Base-by-base conservation (phyloP, 2,888 invertebrate genomes). In the Xestia ashworthii region DNA sequence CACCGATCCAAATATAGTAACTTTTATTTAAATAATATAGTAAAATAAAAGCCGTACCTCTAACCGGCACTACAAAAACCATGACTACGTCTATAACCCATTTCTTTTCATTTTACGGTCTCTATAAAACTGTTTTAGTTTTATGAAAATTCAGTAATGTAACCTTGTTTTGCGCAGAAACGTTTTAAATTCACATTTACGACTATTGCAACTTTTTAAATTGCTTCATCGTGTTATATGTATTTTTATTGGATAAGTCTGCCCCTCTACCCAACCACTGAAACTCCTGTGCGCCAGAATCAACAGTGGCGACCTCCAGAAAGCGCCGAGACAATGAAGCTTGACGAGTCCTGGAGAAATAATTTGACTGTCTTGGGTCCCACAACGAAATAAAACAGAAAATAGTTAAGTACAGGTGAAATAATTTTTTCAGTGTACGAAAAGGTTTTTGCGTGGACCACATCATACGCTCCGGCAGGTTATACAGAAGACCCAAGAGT, bases 51-150 rank as follows among this genome's bases (percentile, higher is more conserved):
- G 32, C 19, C 82, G 6, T 80, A 88, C 88, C 79, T 86, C 12
- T 82, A 4, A 78, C 62, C 70, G 50, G 50, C 50, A 38, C 19
- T 41, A 78, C 38, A 78, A 81, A 83, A 83, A 58, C 14, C 87
- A 88, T 87, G 76, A 69, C 76, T 76, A 72, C 76, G 65, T 72
- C 58, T 84, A 68, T 76, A 68, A 80, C 50, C 38, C 58, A 76
- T 83, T 87, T 71, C 74, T 72, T 70, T 83, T 41, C 53, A 79
- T 88, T 88, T 90, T 87, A 86, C 50, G 60, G 62, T 69, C 12
- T 46, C 14, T 67, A n/a, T 76, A 81, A 72, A 81, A 65, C 69
- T 73, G 9, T 32, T 60, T 11, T 1, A n/a, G 0, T 14, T 58
- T 67, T 75, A 77, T 68, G 12, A 1, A 55, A 77, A 69, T 73